Evolutionary conservation across 2,113 vertebrate species (phyloP), one percentile per base, ranked within the genome.

Genomic region (Microcebus lehilahytsara): DNA sequence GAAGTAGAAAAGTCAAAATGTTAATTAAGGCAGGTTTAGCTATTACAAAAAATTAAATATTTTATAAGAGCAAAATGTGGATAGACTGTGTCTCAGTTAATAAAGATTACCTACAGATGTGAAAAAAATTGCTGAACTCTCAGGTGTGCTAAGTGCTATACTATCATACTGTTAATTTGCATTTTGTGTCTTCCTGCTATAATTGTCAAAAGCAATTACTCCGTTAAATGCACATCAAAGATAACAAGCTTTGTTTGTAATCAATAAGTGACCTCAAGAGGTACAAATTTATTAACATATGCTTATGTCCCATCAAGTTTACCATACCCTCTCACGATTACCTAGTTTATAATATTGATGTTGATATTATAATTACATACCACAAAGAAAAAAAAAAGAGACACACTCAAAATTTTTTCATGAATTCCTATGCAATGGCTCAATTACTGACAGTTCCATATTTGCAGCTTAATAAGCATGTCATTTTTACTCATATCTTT

Each of bases 181-280:
- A 95, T 64, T 71, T 84, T 46, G n/a, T 46, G 71, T 25, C 30
- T 62, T 17, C 22, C 4, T 60, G 14, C 12, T 51, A 64, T 81
- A 74, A 88, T 88, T 77, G 92, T 46, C 71, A 87, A 69, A 87
- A 89, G 51, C 27, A 80, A 92, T 72, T 93, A 87, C 46, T 71
- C 30, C 49, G 60, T 85, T 87, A 95, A 96, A 85, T 49, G 10
- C 4, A 58, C 16, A 58, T 60, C 23, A 96, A 94, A 84, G 14
- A 87, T 62, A 95, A n/a, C 51, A 78, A 96, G n/a, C 77, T 94
- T 67, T 93, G 19, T 78, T 92, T 66, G 27, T 78, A 86, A 96
- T 92, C 49, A 93, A 62, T 83, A 96, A 67, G 23, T 97, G 74
- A 85, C 78, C 34, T 53, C 34, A 89, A 94, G 22, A 87, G 20